Conservation (phyloP, 1,140 invertebrate genomes). For the Rhagoletis pomonella region DNA sequence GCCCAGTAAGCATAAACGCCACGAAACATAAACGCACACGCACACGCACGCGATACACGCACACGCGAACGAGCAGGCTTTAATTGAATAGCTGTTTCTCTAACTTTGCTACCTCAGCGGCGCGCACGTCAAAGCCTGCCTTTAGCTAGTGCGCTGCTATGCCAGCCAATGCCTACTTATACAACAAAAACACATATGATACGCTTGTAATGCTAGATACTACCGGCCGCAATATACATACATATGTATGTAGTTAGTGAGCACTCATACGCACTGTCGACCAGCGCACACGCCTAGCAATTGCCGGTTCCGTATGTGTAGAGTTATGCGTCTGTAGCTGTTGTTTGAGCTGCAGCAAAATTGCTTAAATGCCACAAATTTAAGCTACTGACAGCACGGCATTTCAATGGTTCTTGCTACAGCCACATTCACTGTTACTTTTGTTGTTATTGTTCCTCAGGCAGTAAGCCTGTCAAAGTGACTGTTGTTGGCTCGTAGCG, state of each 20-base stretch:
- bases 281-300: not conserved
- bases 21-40: not conserved
- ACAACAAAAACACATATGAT: not conserved
- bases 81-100: not conserved
- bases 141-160: no score
- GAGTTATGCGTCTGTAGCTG: not conserved
- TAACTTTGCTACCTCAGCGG: not conserved
- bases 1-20: not conserved
- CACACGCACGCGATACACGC: conserved; percentile 3
- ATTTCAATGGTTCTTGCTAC: not conserved
- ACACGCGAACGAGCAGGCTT: not conserved
- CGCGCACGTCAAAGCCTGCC: not conserved
- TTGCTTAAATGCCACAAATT: conserved; percentile 20
- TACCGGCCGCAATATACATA: not conserved
- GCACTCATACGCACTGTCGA: conserved; percentile 17
- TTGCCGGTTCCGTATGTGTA: not conserved
- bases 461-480: not conserved
- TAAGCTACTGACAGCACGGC: not conserved
- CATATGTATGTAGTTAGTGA: not conserved
- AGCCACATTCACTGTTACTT: not conserved
- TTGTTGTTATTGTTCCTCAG: not conserved
- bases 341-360: not conserved
- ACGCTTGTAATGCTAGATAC: not conserved
- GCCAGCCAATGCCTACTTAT: not conserved
- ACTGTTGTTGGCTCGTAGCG: not conserved